Base-by-base conservation (phyloP, 2,888 invertebrate genomes). In the Lasioglossum villosulum region DNA sequence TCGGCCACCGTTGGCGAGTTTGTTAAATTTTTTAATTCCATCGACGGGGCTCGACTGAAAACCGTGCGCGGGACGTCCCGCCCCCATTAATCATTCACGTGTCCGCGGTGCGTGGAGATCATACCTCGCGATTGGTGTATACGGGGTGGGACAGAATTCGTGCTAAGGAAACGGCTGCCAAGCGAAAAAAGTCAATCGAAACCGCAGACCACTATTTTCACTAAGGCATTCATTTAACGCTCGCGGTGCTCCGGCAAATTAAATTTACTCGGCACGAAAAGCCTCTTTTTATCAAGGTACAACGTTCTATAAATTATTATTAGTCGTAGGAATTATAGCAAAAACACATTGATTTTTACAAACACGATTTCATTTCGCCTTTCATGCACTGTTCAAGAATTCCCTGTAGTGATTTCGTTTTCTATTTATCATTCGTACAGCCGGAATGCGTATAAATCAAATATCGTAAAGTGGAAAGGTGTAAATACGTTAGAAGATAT, bases 1-100 rank as follows among this genome's bases (percentile, higher is more conserved):
- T 76, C 84, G 84, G 71, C 45, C 68, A 80, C 78, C 80, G 80
- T 85, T 78, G 81, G 59, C 70, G 78, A 77, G 80, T 80, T 87
- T 75, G 89, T 80, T 89, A 87, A 89, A 89, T 89, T 89, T 89
- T 89, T 89, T 89, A 87, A 89, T 89, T 79, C 82, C 84, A 80
- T 87, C 85, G 82, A 83, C 82, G 83, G 23, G 52, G 45, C 70
- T 83, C 68, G 66, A 63, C 75, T 75, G 77, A 78, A 83, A 86
- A 74, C 75, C 76, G 80, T 80, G 75, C 68, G 71, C 75, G 80
- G 71, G 70, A 75, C 75, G 78, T 75, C 79, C 83, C 73, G 59
- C 48, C 66, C 77, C 87, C 82, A 89, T 89, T 89, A 89, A 89
- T 89, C 86, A 89, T 88, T 84, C 82, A 84, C 80, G 73, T 63